These are phyloP conservation scores for Seira sanloemensis DNA, from an alignment of 2,888 invertebrate species.

Conservation along the genomic window DNA sequence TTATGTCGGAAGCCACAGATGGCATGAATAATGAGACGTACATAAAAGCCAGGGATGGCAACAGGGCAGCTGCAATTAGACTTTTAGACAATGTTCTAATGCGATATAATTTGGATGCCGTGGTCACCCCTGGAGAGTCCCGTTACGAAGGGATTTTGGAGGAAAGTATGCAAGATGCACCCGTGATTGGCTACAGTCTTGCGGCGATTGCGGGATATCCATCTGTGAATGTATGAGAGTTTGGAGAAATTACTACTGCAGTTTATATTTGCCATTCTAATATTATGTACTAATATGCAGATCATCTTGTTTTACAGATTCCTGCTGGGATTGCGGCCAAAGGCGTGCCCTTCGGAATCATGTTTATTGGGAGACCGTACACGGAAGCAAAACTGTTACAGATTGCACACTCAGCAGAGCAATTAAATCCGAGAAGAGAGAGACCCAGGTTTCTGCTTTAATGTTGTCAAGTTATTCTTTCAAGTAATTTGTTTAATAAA, in stretches of 20 bases:
- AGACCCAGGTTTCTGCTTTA: neutral
- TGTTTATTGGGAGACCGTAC: slow-evolving; percentile 52
- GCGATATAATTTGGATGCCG: slow-evolving; percentile 36
- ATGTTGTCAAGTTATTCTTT: too few species aligned
- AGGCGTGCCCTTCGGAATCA: slow-evolving; percentile 60
- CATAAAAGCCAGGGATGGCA: slow-evolving; percentile 1
- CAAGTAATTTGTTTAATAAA: too few species aligned
- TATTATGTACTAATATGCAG: neutral
- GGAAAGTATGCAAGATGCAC: neutral
- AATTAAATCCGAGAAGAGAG: neutral
- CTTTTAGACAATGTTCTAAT: slow-evolving; percentile 30
- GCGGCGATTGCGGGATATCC: slow-evolving; percentile 58
- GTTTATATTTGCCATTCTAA: neutral
- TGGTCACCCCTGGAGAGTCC: slow-evolving; percentile 45
- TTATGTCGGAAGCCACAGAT: slow-evolving; percentile 51
- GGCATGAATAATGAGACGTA: slow-evolving; percentile 52
- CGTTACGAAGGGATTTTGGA: slow-evolving; percentile 15
- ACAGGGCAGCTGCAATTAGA: slow-evolving; percentile 26
- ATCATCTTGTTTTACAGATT: slow-evolving; percentile 34
- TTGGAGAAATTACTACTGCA: neutral
- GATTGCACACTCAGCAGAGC: slow-evolving; percentile 43
- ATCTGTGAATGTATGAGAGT: slow-evolving; percentile 25
- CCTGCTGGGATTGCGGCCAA: slow-evolving; percentile 57
- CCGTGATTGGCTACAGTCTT: slow-evolving; percentile 19
- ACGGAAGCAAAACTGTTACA: slow-evolving; percentile 45